Evolutionary conservation across 2,113 vertebrate species (phyloP), one percentile per base, ranked within the genome.

Genomic region (Melanerpes aurifrons): DNA sequence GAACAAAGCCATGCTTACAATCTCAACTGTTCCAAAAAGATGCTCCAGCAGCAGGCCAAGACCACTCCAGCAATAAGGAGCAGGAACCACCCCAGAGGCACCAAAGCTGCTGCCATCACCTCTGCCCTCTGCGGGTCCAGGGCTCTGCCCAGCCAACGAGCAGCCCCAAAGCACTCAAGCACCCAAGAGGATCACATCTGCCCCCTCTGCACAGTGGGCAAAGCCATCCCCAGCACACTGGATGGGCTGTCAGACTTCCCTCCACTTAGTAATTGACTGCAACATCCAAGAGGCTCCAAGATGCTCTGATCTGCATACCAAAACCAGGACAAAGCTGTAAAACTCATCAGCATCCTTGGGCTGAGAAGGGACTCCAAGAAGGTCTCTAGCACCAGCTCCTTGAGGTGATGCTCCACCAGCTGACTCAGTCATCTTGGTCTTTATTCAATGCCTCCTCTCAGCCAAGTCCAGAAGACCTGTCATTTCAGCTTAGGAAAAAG

Each of bases 401-500:
- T 48, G 20, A 3, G 1, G 75, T 1, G 3, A 89, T 29, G 20
- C 35, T 83, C 35, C 66, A 87, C 29, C 75, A 70, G 47, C 61
- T 61, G 35, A 69, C 29, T 66, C 32, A n/a, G 31, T 87, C 85
- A 80, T 29, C 66, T 86, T 17, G 69, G 71, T 6, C 35, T 94
- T 87, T 74, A 78, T 53, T 68, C 64, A 64, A 32, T 78, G 68
- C 31, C 47, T 93, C 35, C 79, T 72, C 79, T 82, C 83, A 86
- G 72, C 22, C 35, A 61, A 79, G 21, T 45, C 48, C 64, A 75
- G 50, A 73, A 87, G 85, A 90, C 70, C 89, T 82, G 45, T 64
- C 85, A 95, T 94, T 96, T 87, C 77, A 58, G 59, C 53, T 59
- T 12, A 9, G 10, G 37, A 81, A 70, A 81, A 57, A 84, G 54